Evolutionary conservation across 2,113 vertebrate genomes (phyloP).

Genomic region (Dasypus novemcinctus): DNA sequence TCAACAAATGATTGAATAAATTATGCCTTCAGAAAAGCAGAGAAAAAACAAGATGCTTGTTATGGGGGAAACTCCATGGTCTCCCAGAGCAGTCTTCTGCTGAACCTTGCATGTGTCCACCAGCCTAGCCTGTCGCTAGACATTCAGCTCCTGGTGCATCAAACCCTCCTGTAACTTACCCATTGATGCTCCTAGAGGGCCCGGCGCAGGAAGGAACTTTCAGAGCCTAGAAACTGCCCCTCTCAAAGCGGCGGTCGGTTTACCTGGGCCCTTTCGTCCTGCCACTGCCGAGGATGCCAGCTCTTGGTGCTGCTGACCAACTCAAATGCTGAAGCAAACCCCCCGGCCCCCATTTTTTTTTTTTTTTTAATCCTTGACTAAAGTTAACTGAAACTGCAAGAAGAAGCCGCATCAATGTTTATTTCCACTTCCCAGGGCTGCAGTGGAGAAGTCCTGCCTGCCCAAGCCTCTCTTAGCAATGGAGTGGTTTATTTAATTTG

Average conservation of each 20-base stretch:
- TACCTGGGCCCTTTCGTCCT: conserved; percentile 78
- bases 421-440: conserved; percentile 82
- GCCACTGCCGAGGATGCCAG: conserved; percentile 73
- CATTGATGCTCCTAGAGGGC: conserved; percentile 63
- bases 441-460: conserved; percentile 85
- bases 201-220: conserved; percentile 61
- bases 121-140: background rate
- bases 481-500: conserved; percentile 99
- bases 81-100: conserved; percentile 14
- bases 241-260: conserved; percentile 57
- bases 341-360: background rate
- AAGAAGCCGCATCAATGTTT: conserved; percentile 80
- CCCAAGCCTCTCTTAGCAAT: conserved; percentile 89
- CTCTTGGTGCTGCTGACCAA: conserved; percentile 65
- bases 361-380: conserved; percentile 48
- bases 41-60: background rate
- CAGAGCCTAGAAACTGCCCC: conserved; percentile 52
- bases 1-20: background rate
- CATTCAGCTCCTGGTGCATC: background rate
- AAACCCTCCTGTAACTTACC: conserved; percentile 79
- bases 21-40: background rate
- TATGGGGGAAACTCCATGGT: background rate
- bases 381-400: conserved; percentile 78
- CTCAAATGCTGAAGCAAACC: conserved; percentile 69
- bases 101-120: background rate